Base-by-base conservation (phyloP, 2,113 vertebrate genomes). In the Rhodinocichla rosea region DNA sequence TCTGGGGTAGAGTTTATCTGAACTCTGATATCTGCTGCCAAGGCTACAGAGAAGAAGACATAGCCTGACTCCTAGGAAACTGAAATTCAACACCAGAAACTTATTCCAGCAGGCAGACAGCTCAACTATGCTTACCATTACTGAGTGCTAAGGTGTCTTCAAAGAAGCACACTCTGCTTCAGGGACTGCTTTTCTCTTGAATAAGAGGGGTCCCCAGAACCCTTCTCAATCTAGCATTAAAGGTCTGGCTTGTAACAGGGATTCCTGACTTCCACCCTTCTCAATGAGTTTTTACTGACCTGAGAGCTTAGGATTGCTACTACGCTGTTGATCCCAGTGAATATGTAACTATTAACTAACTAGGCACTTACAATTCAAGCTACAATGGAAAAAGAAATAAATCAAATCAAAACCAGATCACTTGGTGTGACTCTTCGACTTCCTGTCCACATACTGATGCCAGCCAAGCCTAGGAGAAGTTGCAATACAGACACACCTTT, bases 11-110 rank as follows among this genome's bases (percentile, higher is more conserved):
- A 83, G 53, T 64, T 87, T 89, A 92, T 68, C 83, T 70, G 80
- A 96, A 89, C 83, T 93, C 79, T 70, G 82, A 86, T 64, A 91
- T 28, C 87, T 69, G 80, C 93, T 94, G 42, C 83, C 63, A 79
- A 90, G 73, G 80, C 76, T 90, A 93, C 42, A 74, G 64, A 86
- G 88, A 88, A 74, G 76, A 89, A 74, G 87, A 67, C 32, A 87
- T 2, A 59, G 76, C 6, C 47, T 52, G 65, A 83, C 76, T 92
- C 83, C 90, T 87, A 95, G 90, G 94, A 94, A 88, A 96, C 85
- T 56, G 92, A 80, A 96, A 96, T 79, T 59, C 88, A 92, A 97
- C 75, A 94, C 92, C 82, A 93, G 71, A 70, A 85, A 70, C 39
- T 75, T 74, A 90, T 13, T 77, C 59, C 74, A 78, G 59, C 67